Evolutionary conservation across 2,797 vertebrate species (phyloP).

Genomic region (Tragelaphus oryx): DNA sequence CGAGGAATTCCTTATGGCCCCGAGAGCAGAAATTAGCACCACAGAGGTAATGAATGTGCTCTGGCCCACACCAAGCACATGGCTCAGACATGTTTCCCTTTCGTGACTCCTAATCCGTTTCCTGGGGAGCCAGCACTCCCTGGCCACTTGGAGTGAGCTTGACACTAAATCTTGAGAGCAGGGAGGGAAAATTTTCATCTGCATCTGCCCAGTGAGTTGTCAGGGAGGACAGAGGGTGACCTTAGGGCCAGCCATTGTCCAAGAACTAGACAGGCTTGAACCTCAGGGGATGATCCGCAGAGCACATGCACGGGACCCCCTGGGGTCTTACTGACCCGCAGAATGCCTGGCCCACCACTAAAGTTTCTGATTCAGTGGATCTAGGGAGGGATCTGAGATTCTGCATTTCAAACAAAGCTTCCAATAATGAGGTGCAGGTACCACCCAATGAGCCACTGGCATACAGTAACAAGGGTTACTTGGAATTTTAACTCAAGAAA

Average conservation of each 20-base stretch:
- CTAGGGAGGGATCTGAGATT: neutral
- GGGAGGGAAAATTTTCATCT: neutral
- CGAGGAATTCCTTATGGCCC: neutral
- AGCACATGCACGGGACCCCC: neutral
- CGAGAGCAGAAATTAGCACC: neutral
- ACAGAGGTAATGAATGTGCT: neutral
- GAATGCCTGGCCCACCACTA: neutral
- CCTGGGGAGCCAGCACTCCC: neutral
- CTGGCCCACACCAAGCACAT: neutral
- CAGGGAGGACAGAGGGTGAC: neutral
- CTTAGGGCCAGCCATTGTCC: neutral
- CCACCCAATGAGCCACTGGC: too few species aligned
- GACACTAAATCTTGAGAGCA: neutral
- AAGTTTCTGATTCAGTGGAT: neutral
- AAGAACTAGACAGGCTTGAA: neutral
- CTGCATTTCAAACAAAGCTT: neutral
- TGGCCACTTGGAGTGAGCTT: neutral
- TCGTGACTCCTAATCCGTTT: neutral
- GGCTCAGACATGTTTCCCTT: rapidly evolving
- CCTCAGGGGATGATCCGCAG: neutral
- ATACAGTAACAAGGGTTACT: neutral
- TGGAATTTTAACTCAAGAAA: neutral
- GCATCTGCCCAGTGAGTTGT: neutral
- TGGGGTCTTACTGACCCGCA: neutral
- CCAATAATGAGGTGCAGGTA: neutral